These are phyloP conservation scores for Notothenia coriiceps DNA, from an alignment of 2,113 vertebrate species.

Conservation along the genomic window DNA sequence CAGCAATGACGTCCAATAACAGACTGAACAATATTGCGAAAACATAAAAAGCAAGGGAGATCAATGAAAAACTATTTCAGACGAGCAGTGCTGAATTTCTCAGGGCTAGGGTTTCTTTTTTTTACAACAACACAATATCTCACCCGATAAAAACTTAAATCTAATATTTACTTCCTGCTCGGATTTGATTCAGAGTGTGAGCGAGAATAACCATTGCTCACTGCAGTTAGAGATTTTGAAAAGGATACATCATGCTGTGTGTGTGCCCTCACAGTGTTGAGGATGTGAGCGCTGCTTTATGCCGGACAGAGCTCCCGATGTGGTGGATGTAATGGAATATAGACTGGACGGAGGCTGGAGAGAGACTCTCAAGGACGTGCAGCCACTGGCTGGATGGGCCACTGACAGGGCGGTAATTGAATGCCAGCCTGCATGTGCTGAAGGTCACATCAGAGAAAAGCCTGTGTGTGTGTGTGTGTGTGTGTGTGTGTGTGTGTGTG, in stretches of 20 bases:
- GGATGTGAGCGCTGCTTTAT: slow-evolving; percentile 33
- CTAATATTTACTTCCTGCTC: slow-evolving; percentile 36
- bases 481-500: slow-evolving; percentile 31
- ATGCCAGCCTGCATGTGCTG: slow-evolving; percentile 78
- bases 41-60: slow-evolving; percentile 44
- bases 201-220: slow-evolving; percentile 20
- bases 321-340: slow-evolving; percentile 76
- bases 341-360: slow-evolving; percentile 70
- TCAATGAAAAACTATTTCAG: slow-evolving; percentile 33
- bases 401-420: slow-evolving; percentile 82
- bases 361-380: slow-evolving; percentile 73
- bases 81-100: slow-evolving; percentile 12
- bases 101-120: neutral
- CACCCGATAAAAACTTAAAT: slow-evolving; percentile 38
- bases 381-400: slow-evolving; percentile 75
- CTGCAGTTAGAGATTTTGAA: slow-evolving; percentile 38
- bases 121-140: slow-evolving; percentile 24
- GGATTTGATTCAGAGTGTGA: slow-evolving; percentile 33
- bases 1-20: slow-evolving; percentile 46
- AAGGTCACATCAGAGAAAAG: slow-evolving; percentile 78
- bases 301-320: slow-evolving; percentile 53
- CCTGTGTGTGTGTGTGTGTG: slow-evolving; percentile 33
- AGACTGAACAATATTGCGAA: slow-evolving; percentile 26
- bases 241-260: slow-evolving; percentile 27
- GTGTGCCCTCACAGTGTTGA: slow-evolving; percentile 14